Evolutionary conservation across 2,888 invertebrate species (phyloP), one percentile per base, ranked within the genome.

Genomic region (Parapristionchus giblindavisi): DNA sequence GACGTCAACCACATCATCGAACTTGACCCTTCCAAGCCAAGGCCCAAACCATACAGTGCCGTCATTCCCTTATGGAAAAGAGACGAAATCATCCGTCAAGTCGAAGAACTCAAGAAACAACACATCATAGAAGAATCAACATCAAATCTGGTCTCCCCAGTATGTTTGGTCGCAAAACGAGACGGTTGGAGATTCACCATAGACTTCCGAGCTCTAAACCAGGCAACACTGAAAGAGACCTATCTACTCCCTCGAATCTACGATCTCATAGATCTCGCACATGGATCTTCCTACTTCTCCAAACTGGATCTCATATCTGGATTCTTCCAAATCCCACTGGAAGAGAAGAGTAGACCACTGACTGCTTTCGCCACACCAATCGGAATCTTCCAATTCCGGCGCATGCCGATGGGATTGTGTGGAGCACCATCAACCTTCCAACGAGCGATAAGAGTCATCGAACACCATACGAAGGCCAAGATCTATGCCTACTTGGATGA

Each of bases 401-500:
- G 77, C 8, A 76, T 83, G 75, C 81, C 82, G 1, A 78, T 81
- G 56, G 82, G 82, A 0, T 27, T 82, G 1, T 76, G 77, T 11
- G 76, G 77, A 0, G 76, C 79, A 0, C 81, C 82, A 0, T 43
- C 63, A 27, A 80, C 81, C 0, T 83, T 83, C 52, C 76, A 75
- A 48, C 54, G 52, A 36, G 75, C 76, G 0, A 72, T 80, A 5
- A 36, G 52, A 8, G n/a, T 36, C 14, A 27, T 78, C 0, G 74
- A 76, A 27, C 24, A 24, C n/a, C n/a, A n/a, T n/a, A n/a, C n/a
- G n/a, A n/a, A n/a, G n/a, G n/a, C n/a, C n/a, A n/a, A n/a, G 36
- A 27, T 77, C 17, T 76, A 77, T 38, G 48, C 75, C 4, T 82
- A 82, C 60, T 32, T 82, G 29, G 82, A 82, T 68, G 82, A 82